Percentiles rank a stretch among this genome's conserved stretches.
Conservation (phyloP, 2,113 vertebrate genomes). For the Campylomormyrus tamandua region DNA sequence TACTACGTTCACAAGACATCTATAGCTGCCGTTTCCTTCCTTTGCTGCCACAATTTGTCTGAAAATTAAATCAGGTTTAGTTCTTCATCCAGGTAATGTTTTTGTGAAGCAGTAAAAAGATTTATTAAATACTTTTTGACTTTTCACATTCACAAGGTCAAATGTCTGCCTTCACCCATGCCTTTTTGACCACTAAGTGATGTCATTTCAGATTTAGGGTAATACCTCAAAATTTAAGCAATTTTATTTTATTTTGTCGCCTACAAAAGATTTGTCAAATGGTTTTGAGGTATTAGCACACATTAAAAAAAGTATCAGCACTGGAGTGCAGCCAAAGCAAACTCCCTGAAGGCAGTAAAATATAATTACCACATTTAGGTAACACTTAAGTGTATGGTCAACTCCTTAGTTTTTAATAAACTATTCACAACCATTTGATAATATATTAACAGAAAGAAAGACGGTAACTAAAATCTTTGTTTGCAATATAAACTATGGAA, state of each 20-base stretch:
- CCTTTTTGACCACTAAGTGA: neutral
- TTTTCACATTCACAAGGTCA: neutral
- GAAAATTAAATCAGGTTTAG: neutral
- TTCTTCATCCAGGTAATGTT: neutral
- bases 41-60: no score
- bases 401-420: no score
- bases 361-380: no score
- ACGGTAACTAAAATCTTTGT: neutral
- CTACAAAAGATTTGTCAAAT: neutral
- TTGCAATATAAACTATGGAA: neutral
- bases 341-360: neutral
- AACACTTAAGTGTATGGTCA: no score
- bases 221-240: neutral
- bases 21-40: no score
- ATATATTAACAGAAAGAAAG: neutral
- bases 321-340: neutral
- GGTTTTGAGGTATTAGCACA: neutral
- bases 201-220: neutral
- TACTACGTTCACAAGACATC: no score
- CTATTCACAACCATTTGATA: no score
- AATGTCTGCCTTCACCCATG: neutral
- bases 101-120: neutral
- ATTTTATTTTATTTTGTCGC: neutral
- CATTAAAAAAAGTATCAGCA: neutral
- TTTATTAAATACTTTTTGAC: neutral